Conservation (phyloP, 2,113 vertebrate species). For the Datnioides undecimradiatus region DNA sequence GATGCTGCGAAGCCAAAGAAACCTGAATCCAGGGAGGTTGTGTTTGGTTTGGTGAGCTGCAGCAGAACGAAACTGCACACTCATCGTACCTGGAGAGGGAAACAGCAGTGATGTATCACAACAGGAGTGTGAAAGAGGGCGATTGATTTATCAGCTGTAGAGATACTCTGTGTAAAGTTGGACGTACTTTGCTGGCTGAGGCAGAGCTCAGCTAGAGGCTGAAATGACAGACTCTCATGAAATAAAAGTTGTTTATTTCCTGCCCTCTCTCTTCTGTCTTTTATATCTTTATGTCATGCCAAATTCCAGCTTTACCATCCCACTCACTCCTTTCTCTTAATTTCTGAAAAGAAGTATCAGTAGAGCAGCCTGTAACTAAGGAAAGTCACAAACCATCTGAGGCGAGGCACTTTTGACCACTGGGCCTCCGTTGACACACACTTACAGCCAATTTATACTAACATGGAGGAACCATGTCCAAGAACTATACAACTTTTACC, state of each 20-base stretch:
- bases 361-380: not conserved
- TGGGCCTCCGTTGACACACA: too few relatives aligned
- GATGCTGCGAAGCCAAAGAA: slow-evolving; percentile 49
- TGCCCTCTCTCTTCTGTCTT: slow-evolving; percentile 17
- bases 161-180: slow-evolving; percentile 36
- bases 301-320: not conserved
- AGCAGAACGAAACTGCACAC: slow-evolving; percentile 43
- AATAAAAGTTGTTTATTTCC: not conserved
- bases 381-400: too few relatives aligned
- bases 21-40: slow-evolving; percentile 39
- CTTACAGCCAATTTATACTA: not conserved
- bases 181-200: slow-evolving; percentile 42
- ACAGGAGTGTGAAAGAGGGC: slow-evolving; percentile 8
- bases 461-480: not conserved
- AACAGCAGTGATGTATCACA: slow-evolving; percentile 16
- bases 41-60: slow-evolving; percentile 56
- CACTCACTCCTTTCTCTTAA: not conserved
- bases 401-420: too few relatives aligned
- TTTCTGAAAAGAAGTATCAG: slow-evolving; percentile 24
- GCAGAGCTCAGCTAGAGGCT: not conserved
- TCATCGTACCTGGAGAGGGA: slow-evolving; percentile 27
- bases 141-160: slow-evolving; percentile 59
- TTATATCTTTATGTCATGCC: slow-evolving; percentile 14
- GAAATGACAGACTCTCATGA: not conserved
- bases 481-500: not conserved